Evolutionary conservation across 2,113 vertebrate species (phyloP), one percentile per base, ranked within the genome.

Genomic region (Embiotoca jacksoni): DNA sequence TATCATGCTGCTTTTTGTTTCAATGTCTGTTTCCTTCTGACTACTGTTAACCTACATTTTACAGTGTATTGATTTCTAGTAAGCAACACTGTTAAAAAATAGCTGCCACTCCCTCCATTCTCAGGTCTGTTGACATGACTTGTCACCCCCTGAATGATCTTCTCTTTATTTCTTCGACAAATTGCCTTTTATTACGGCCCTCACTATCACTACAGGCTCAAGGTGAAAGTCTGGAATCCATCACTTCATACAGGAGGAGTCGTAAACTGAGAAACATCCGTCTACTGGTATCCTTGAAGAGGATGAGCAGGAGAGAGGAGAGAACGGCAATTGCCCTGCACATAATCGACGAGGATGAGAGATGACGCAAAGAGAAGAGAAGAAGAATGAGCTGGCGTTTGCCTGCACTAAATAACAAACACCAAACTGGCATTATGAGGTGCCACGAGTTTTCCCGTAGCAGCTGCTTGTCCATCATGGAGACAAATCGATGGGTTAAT

Each of bases 381-480:
- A 47, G 8, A 39, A 50, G 36, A 2, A 65, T 23, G 23, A 23
- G 23, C 23, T 23, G 23, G 23, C 52, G 0, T 36, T 50, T 7
- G 6, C 31, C 41, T 64, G 46, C 50, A 76, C 70, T 75, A 61
- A 84, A 80, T 57, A 49, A 76, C 63, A 77, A 70, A 72, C 53
- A 32, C 57, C 53, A 62, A n/a, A 33, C 44, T 5, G 31, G 44
- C 46, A 47, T 69, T 55, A 74, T 32, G 53, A 61, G 59, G 39
- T 64, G 58, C 52, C 30, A 30, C 32, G 66, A 80, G 54, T 31
- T 59, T 32, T 67, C 52, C 62, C 53, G 10, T 13, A 41, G 73
- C 59, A 59, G 72, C 78, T 83, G 79, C 62, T 54, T 31, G 77
- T 84, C 82, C 72, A 89, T 80, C 88, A 88, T 0, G 6, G 9